Conservation (phyloP, 1,140 invertebrate genomes). For the Centruroides vittatus region DNA sequence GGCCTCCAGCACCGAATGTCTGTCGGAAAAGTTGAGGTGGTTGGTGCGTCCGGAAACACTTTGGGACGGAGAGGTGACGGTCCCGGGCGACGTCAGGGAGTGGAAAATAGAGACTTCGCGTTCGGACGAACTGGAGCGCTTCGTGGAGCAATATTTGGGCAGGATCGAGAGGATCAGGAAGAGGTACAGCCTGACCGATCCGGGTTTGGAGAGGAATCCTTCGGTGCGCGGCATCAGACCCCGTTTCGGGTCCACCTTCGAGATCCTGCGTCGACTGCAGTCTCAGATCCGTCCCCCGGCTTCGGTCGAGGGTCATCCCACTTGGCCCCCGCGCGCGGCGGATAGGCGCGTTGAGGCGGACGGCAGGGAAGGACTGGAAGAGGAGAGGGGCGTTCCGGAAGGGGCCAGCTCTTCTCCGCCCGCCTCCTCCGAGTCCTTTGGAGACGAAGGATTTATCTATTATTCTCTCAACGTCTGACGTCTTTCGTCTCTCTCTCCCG, state of each 20-base stretch:
- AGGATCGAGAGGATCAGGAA: constrained; percentile 62
- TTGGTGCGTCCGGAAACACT: neutral
- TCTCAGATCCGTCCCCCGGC: constrained; percentile 50
- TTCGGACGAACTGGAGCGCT: constrained; percentile 58
- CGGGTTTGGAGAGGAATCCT: constrained; percentile 61
- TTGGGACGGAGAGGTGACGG: neutral
- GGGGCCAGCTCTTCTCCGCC: neutral
- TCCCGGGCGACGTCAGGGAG: neutral
- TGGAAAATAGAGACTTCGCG: neutral
- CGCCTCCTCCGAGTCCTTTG: neutral
- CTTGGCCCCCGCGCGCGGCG: neutral
- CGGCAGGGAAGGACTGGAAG: neutral
- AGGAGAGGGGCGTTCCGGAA: neutral
- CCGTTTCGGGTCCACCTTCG: constrained; percentile 56
- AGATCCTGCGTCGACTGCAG: constrained; percentile 65
- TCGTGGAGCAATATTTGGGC: constrained; percentile 62
- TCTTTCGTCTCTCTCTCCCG: too few relatives aligned
- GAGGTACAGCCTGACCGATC: constrained; percentile 47
- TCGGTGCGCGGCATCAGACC: constrained; percentile 59
- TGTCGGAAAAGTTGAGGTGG: neutral
- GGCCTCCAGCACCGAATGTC: neutral
- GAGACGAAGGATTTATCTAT: constrained; percentile 16
- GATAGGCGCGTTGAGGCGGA: neutral
- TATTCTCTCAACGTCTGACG: constrained; percentile 15
- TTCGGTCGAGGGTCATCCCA: constrained; percentile 26